phyloP scores from a whole-genome alignment of 2,888 invertebrate genomes.

The Thymelicus lineola region DNA sequence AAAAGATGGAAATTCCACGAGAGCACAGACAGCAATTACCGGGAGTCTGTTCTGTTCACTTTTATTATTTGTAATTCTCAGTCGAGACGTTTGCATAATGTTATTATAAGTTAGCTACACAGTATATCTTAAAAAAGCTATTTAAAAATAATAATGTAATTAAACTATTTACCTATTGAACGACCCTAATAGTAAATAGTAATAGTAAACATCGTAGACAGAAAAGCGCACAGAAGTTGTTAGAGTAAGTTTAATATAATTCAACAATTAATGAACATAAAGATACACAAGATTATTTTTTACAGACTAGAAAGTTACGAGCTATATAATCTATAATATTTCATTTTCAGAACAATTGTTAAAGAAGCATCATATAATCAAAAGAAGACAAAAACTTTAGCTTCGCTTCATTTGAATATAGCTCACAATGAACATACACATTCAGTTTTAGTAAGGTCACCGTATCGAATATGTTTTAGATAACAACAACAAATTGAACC shows the following conservation, averaged over 20 bases:
- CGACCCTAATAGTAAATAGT: no score
- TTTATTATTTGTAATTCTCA: slow-evolving; percentile 12
- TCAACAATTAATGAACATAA: no score
- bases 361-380: no score
- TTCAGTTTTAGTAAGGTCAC: slow-evolving; percentile 2
- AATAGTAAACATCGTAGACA: no score
- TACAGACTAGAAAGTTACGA: no score
- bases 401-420: background rate
- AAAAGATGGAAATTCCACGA: slow-evolving; percentile 1
- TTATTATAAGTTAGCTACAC: background rate
- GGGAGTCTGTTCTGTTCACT: slow-evolving; percentile 3
- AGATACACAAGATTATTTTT: no score
- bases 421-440: background rate
- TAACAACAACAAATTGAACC: slow-evolving; percentile 39
- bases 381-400: background rate
- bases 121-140: background rate
- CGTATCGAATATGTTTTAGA: background rate
- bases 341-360: no score
- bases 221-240: no score
- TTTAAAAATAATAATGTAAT: no score
- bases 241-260: no score
- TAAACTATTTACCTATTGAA: no score
- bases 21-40: slow-evolving; percentile 2
- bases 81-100: slow-evolving; percentile 3
- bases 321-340: no score